Percentiles rank a stretch among this genome's conserved stretches.
These are phyloP conservation scores for Cotesia congregata DNA, from an alignment of 2,888 invertebrate genomes.

Conservation along the genomic window DNA sequence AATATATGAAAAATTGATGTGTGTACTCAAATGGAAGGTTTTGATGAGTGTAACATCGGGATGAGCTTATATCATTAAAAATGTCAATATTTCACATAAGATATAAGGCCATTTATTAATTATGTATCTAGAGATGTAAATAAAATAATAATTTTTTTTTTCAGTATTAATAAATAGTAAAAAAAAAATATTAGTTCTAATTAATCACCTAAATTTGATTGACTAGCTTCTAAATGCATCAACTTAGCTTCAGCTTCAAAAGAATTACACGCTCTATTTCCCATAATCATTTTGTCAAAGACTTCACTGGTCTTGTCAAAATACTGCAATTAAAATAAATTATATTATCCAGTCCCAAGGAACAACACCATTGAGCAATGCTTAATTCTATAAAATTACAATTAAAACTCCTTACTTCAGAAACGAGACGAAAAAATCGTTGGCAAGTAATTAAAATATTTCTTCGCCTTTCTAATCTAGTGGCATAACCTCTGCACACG, in stretches of 20 bases:
- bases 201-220: slow-evolving; percentile 74
- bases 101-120: too few relatives aligned
- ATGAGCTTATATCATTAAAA: too few relatives aligned
- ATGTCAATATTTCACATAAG: too few relatives aligned
- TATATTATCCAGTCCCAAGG: not conserved
- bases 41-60: too few relatives aligned
- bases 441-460: slow-evolving; percentile 83
- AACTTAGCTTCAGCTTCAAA: slow-evolving; percentile 74
- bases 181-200: not conserved
- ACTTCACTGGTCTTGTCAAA: slow-evolving; percentile 78
- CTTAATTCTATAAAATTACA: slow-evolving; percentile 1
- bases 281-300: slow-evolving; percentile 78
- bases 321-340: slow-evolving; percentile 69
- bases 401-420: slow-evolving; percentile 73
- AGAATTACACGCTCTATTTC: slow-evolving; percentile 74
- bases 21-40: too few relatives aligned
- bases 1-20: too few relatives aligned
- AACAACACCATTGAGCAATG: not conserved
- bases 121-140: too few relatives aligned
- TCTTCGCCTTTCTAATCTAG: slow-evolving; percentile 79
- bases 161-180: not conserved
- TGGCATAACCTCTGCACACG: slow-evolving; percentile 83
- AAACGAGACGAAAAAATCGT: slow-evolving; percentile 81
- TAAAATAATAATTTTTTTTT: not conserved
- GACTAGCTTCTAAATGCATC: slow-evolving; percentile 75